Evolutionary conservation across 2,888 invertebrate species (phyloP).

Genomic region (Dioctria linearis): DNA sequence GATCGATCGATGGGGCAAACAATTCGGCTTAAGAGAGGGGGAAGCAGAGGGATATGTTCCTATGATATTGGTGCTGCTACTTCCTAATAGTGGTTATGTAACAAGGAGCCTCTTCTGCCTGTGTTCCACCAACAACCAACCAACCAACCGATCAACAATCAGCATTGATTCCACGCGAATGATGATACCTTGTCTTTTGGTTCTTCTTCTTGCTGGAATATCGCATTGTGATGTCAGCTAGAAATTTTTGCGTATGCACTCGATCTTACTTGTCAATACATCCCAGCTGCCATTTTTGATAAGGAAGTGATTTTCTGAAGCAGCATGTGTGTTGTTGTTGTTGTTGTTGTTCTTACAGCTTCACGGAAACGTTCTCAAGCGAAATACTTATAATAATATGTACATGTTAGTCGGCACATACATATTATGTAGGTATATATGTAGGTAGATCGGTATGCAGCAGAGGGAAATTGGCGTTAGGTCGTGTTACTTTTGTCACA

Average conservation of each 20-base stretch:
- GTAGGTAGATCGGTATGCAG: neutral
- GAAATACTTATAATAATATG: too few species aligned
- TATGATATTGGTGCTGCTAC: neutral
- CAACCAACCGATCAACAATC: constrained; percentile 17
- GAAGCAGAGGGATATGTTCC: neutral
- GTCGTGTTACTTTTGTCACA: constrained; percentile 48
- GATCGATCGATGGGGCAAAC: neutral
- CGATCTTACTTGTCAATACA: constrained; percentile 40
- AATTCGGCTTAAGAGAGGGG: neutral
- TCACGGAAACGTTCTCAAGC: neutral
- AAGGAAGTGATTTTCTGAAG: constrained; percentile 52
- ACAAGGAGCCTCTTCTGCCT: neutral
- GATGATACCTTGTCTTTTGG: constrained; percentile 46
- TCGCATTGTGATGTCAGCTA: constrained; percentile 49
- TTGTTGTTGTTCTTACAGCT: neutral
- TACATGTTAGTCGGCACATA: too few species aligned
- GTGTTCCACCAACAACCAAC: neutral
- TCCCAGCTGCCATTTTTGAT: constrained; percentile 53
- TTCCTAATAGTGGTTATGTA: constrained; percentile 37
- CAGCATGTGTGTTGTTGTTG: neutral
- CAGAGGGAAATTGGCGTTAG: neutral
- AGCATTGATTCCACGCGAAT: constrained; percentile 32
- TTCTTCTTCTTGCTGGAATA: constrained; percentile 1
- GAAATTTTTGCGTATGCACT: constrained; percentile 46
- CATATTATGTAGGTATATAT: too few species aligned